phyloP scores from a whole-genome alignment of 2,113 vertebrate genomes.

The Cheilinus undulatus region DNA sequence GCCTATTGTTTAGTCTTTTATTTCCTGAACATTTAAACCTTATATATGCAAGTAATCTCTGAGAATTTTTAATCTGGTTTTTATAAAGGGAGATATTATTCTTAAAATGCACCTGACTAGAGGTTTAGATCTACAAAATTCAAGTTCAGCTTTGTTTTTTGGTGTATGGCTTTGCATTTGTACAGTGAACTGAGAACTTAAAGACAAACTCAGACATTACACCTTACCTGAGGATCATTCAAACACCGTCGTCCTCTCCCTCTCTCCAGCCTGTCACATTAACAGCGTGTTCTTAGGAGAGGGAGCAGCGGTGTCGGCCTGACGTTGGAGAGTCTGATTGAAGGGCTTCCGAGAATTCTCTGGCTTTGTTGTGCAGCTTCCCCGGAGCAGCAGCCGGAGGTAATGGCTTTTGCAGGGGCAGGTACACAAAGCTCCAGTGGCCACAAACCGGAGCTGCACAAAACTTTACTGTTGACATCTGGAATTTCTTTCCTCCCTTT shows the following conservation, averaged over 20 bases:
- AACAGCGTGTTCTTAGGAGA: constrained; percentile 25
- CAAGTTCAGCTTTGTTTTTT: too few species aligned
- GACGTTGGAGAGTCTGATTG: constrained; percentile 57
- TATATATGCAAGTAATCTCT: too few species aligned
- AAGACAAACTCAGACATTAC: neutral
- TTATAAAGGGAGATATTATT: too few species aligned
- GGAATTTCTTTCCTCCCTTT: constrained; percentile 81
- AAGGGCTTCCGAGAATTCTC: constrained; percentile 85
- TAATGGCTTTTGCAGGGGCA: constrained; percentile 86
- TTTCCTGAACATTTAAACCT: too few species aligned
- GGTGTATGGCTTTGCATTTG: neutral
- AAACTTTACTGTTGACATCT: constrained; percentile 87
- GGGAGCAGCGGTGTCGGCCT: constrained; percentile 10
- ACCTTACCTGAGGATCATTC: constrained; percentile 2
- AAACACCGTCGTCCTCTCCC: constrained; percentile 32
- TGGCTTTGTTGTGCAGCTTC: constrained; percentile 70
- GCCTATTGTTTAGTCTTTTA: too few species aligned
- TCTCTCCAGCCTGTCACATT: constrained; percentile 56
- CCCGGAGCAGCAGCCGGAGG: constrained; percentile 61
- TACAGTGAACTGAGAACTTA: neutral
- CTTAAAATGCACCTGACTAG: too few species aligned
- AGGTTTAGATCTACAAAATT: too few species aligned
- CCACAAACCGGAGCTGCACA: constrained; percentile 81
- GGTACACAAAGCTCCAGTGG: constrained; percentile 84
- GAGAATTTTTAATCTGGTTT: too few species aligned